Evolutionary conservation across 2,113 vertebrate species (phyloP).

Genomic region (Callocephalon fimbriatum): DNA sequence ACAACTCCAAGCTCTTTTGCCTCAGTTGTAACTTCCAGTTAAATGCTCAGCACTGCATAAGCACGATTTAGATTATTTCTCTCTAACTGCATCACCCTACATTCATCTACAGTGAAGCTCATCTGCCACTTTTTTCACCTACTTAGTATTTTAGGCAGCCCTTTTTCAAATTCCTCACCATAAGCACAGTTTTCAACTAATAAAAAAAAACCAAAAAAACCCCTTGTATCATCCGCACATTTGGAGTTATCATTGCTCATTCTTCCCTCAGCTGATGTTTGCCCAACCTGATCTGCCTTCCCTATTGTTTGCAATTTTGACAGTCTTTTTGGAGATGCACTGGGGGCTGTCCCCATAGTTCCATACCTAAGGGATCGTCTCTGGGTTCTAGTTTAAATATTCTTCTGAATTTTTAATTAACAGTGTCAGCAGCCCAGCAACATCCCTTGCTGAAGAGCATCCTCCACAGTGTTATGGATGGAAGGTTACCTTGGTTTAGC

Average conservation of each 20-base stretch:
- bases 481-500: background rate
- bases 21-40: background rate
- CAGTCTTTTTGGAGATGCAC: background rate
- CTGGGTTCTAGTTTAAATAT: background rate
- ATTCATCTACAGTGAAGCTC: background rate
- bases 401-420: background rate
- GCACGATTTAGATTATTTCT: background rate
- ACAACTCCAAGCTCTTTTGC: background rate
- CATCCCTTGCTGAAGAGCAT: background rate
- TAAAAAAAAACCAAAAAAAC: background rate
- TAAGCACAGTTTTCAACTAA: background rate
- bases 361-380: background rate
- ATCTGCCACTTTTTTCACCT: background rate
- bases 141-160: background rate
- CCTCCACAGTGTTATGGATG: background rate
- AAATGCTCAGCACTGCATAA: background rate
- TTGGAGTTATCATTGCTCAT: background rate
- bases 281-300: background rate
- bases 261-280: background rate
- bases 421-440: background rate
- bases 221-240: background rate
- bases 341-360: background rate
- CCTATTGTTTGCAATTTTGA: background rate
- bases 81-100: background rate
- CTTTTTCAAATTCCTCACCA: background rate